Base-by-base conservation (phyloP, 2,888 invertebrate genomes). In the Cheilosia grossa region DNA sequence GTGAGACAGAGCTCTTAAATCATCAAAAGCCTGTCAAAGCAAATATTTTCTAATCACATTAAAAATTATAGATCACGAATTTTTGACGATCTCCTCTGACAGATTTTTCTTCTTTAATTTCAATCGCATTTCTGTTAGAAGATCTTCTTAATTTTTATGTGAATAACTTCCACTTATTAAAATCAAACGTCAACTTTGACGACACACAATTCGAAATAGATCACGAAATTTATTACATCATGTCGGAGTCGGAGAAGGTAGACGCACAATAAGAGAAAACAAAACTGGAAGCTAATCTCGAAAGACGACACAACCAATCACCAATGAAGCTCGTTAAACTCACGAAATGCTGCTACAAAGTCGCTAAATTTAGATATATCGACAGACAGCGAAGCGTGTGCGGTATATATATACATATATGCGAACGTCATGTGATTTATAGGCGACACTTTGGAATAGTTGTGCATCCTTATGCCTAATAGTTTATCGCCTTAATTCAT, bases 401-500 rank as follows among this genome's bases (percentile, higher is more conserved):
- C 56, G 9, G 27, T 27, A 37, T 37, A 37, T n/a, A n/a, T 13
- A 37, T 13, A 13, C 13, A 53, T 27, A 17, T 21, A 21, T 69
- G n/a, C n/a, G n/a, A n/a, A 51, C 13, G 51, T 70, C 58, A 42
- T 49, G 59, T 77, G 70, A 82, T 51, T 77, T 77, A 77, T 77
- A 4, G 69, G 44, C 42, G 77, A 77, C 64, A 73, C 78, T 53
- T 42, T 69, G 17, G 30, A 63, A 67, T 66, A 53, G 63, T 44
- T 37, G 63, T 15, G 51, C 73, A 73, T 78, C 78, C 78, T 82
- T 66, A 78, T 51, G 66, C 73, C 42, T 73, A 82, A 79, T 78
- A 69, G 78, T 63, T 78, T 82, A 78, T 82, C 66, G 78, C 73
- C 82, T 82, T 82, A 73, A 73, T 82, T 82, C 67, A 42, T 73